Conservation (phyloP, 2,113 vertebrate genomes). For the Hippolais icterina region DNA sequence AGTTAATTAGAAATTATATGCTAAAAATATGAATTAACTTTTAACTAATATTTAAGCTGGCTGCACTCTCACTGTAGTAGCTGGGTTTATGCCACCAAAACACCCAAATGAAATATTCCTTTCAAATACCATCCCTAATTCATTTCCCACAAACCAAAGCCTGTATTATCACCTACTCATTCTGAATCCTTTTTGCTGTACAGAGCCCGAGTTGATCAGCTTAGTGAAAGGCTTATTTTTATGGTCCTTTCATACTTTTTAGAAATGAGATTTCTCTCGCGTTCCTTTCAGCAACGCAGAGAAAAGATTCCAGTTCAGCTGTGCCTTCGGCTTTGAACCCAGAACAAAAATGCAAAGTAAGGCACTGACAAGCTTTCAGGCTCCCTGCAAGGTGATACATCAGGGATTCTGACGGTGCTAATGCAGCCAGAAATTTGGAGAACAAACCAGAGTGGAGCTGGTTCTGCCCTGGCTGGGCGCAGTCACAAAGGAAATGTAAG, state of each 20-base stretch:
- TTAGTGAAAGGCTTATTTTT: slow-evolving; percentile 60
- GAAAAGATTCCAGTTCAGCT: slow-evolving; percentile 26
- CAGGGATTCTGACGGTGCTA: slow-evolving; percentile 7
- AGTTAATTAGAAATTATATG: slow-evolving; percentile 82
- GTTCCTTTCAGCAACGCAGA: slow-evolving; percentile 26
- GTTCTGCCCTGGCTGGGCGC: neutral
- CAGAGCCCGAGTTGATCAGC: slow-evolving; percentile 56
- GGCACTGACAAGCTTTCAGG: slow-evolving; percentile 28
- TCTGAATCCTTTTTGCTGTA: slow-evolving; percentile 19
- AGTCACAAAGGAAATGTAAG: neutral
- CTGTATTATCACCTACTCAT: slow-evolving; percentile 51
- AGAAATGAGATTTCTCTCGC: slow-evolving; percentile 41
- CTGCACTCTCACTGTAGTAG: slow-evolving; percentile 33
- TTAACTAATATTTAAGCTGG: slow-evolving; percentile 78
- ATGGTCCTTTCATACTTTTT: slow-evolving; percentile 19
- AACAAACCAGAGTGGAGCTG: neutral
- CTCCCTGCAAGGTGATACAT: slow-evolving; percentile 49
- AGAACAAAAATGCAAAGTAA: slow-evolving; percentile 51
- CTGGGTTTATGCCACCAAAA: slow-evolving; percentile 55
- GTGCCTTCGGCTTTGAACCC: slow-evolving; percentile 17
- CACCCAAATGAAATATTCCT: slow-evolving; percentile 63
- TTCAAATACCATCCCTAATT: slow-evolving; percentile 41
- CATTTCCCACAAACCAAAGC: slow-evolving; percentile 64
- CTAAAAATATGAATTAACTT: slow-evolving; percentile 81
- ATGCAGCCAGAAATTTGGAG: neutral